Conservation (phyloP, 2,113 vertebrate genomes). For the Grammomys dolichurus region DNA sequence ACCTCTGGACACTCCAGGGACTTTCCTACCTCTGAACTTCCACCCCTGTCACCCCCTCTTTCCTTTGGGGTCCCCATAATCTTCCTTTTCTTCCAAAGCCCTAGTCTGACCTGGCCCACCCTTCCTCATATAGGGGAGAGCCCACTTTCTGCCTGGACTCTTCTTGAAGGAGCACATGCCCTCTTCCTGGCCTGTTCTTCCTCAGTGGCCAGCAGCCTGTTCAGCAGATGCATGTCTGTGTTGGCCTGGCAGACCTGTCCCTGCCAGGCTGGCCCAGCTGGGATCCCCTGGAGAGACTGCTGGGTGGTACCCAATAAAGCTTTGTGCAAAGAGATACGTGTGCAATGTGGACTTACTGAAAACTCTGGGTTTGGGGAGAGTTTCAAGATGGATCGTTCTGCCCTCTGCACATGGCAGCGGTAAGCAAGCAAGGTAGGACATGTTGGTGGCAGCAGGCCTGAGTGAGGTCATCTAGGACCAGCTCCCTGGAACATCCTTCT, state of each 20-base stretch:
- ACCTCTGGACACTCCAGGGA: accelerated
- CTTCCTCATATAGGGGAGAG: background rate
- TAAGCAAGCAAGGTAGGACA: background rate
- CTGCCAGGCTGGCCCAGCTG: background rate
- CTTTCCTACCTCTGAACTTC: background rate
- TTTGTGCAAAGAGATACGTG: background rate
- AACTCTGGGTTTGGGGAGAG: background rate
- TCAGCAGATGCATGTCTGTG: background rate
- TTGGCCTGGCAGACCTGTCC: background rate
- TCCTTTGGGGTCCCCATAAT: background rate
- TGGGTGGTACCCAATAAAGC: constrained; percentile 55
- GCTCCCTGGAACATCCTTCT: background rate
- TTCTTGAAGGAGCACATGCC: background rate
- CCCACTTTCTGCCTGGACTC: background rate
- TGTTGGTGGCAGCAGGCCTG: accelerated
- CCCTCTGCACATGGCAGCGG: background rate
- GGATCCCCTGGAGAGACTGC: background rate
- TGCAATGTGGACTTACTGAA: constrained; percentile 35
- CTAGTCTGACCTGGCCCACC: background rate
- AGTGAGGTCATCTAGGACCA: background rate
- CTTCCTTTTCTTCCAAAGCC: background rate
- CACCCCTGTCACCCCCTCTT: too few species aligned
- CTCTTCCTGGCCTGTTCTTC: background rate
- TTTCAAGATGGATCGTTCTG: background rate
- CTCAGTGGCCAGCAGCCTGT: accelerated